phyloP scores from a whole-genome alignment of 2,888 invertebrate genomes.

The Melipona beecheii region DNA sequence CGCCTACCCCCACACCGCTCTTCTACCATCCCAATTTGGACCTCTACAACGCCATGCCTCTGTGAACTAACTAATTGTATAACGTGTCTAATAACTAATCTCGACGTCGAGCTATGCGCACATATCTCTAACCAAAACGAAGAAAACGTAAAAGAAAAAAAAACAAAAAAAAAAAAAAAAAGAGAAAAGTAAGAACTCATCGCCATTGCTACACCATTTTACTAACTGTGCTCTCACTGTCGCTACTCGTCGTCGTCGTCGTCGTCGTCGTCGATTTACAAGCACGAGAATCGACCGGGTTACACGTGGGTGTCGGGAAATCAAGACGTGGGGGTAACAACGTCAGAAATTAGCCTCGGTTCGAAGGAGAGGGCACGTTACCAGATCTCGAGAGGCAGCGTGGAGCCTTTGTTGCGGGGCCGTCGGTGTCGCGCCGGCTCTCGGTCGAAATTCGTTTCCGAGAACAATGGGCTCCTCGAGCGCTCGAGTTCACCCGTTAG shows the following conservation, averaged over 20 bases:
- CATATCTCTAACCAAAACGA: constrained; percentile 68
- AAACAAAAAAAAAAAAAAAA: too few species aligned
- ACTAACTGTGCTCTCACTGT: constrained; percentile 70
- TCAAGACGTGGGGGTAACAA: neutral
- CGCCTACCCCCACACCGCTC: constrained; percentile 88
- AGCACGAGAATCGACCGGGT: constrained; percentile 18
- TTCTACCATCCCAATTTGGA: constrained; percentile 84
- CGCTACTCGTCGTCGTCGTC: constrained; percentile 43
- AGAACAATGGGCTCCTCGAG: neutral
- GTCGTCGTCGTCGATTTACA: constrained; percentile 29
- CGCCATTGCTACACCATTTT: constrained; percentile 71
- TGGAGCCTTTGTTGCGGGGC: constrained; percentile 10
- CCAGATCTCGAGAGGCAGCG: neutral
- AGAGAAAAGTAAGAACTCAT: constrained; percentile 36
- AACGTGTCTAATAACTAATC: constrained; percentile 33
- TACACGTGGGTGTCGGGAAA: constrained; percentile 13
- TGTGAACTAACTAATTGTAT: constrained; percentile 82
- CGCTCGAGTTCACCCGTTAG: neutral
- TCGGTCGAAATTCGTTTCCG: constrained; percentile 4
- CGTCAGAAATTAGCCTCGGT: neutral
- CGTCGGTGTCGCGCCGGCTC: neutral
- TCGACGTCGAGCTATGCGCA: constrained; percentile 75
- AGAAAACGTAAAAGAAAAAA: too few species aligned
- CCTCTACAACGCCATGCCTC: constrained; percentile 84
- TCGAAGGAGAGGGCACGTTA: neutral